Conservation (phyloP, 2,113 vertebrate genomes). For the Charina bottae region DNA sequence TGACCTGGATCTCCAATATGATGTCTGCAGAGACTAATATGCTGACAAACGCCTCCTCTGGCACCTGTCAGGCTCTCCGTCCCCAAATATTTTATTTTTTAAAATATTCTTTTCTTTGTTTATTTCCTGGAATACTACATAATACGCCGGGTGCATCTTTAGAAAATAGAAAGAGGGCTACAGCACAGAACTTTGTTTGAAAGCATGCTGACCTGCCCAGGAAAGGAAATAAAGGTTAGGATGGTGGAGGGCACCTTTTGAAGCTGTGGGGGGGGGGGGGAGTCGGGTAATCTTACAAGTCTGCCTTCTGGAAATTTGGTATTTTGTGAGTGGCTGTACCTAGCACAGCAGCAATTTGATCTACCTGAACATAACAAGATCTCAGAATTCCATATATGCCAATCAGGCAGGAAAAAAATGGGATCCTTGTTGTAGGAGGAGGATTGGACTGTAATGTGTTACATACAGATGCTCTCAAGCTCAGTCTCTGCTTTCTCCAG, state of each 20-base stretch:
- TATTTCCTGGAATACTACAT: too few species aligned
- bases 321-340: background rate
- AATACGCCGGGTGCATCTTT: too few species aligned
- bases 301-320: background rate
- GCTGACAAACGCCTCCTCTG: background rate
- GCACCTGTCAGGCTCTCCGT: background rate
- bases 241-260: background rate
- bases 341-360: background rate
- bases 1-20: background rate
- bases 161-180: too few species aligned
- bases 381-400: background rate
- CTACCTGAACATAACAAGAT: background rate
- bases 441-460: background rate
- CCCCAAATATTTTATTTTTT: too few species aligned
- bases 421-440: background rate
- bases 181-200: too few species aligned
- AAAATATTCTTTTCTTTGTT: too few species aligned
- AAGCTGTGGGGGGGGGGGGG: background rate
- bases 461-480: background rate
- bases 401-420: background rate
- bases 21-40: background rate
- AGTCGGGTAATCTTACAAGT: background rate
- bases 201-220: too few species aligned
- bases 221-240: background rate
- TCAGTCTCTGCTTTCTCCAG: background rate